phyloP scores from a whole-genome alignment of 2,797 vertebrate species.

The Malurus splendens region DNA sequence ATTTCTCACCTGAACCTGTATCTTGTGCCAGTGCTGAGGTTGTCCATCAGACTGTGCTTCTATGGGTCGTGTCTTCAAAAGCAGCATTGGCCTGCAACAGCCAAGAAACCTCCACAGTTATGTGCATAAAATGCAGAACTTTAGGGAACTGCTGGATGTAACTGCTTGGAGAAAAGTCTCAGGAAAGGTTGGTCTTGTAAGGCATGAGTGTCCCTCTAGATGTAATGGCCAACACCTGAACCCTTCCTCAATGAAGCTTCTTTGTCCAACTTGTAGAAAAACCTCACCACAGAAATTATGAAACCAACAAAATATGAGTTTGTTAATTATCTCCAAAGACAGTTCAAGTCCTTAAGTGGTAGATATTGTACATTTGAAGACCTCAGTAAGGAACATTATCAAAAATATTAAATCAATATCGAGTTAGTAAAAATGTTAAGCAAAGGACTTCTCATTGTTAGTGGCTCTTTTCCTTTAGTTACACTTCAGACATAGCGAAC shows the following conservation, averaged over 20 bases:
- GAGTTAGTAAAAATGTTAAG: not conserved
- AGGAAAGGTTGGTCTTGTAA: not conserved
- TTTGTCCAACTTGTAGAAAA: not conserved
- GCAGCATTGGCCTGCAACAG: not conserved
- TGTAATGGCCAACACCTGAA: not conserved
- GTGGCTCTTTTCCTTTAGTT: not conserved
- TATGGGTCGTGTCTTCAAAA: rapidly evolving
- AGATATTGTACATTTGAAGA: not conserved
- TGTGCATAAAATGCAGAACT: not conserved
- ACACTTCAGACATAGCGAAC: not conserved
- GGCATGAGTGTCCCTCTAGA: too few species aligned
- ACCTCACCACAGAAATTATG: not conserved
- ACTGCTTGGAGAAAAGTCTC: not conserved
- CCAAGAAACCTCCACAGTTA: rapidly evolving
- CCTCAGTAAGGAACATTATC: not conserved
- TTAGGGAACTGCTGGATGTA: not conserved
- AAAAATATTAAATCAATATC: not conserved
- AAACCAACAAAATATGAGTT: not conserved
- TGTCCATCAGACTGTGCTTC: not conserved
- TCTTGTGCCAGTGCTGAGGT: not conserved
- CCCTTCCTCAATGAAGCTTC: not conserved
- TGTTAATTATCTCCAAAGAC: not conserved
- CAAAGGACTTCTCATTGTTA: not conserved
- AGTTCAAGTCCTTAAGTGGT: not conserved
- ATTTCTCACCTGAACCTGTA: not conserved